A percentile compares a stretch with the other conserved stretches of the same genome.
Conservation (phyloP, 2,113 vertebrate species). For the Lanius ludovicianus region DNA sequence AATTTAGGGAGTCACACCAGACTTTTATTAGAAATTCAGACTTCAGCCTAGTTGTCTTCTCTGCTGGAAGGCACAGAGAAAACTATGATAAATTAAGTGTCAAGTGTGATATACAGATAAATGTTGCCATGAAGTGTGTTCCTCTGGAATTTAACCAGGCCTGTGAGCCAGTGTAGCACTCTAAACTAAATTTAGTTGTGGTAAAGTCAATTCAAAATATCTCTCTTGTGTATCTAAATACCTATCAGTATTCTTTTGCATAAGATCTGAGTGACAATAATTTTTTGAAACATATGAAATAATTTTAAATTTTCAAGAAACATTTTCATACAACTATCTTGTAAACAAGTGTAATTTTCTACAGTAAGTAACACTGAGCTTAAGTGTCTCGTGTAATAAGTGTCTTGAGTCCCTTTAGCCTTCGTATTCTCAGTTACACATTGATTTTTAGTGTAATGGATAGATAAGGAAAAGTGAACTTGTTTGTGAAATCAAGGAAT, state of each 20-base stretch:
- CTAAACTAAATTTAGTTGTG: background rate
- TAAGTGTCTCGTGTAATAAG: background rate
- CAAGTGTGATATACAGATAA: constrained; percentile 28
- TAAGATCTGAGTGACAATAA: background rate
- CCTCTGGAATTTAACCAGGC: background rate
- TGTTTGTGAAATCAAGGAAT: constrained; percentile 28
- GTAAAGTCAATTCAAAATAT: background rate
- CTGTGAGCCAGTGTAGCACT: background rate
- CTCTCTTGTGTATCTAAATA: background rate
- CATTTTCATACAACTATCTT: background rate
- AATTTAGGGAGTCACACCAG: background rate
- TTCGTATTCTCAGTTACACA: background rate
- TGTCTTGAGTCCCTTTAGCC: background rate
- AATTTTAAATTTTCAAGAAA: background rate
- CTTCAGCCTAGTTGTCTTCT: background rate
- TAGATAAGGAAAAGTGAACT: constrained; percentile 45
- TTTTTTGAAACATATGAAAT: background rate
- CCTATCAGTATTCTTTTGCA: background rate
- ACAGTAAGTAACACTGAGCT: background rate
- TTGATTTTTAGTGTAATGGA: constrained; percentile 32
- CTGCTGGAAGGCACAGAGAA: background rate
- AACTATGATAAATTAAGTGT: constrained; percentile 40
- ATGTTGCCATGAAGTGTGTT: background rate
- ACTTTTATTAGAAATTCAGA: background rate
- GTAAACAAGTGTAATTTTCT: background rate